Evolutionary conservation across 92 coral and sea anemone species (phyloP).

Genomic region (Chrysogorgia sp.): DNA sequence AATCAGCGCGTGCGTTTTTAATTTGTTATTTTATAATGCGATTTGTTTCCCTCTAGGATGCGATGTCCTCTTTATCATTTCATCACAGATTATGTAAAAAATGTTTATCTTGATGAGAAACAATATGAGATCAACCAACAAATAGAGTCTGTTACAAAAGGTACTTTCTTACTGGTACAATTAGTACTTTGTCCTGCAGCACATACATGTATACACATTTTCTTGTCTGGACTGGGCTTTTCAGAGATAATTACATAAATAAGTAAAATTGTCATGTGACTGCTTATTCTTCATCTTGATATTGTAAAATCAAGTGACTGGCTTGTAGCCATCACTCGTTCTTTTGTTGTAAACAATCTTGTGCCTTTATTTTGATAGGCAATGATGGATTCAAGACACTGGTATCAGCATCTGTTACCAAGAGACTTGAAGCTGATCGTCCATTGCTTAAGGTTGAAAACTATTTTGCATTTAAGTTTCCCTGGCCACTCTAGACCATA

Average conservation of each 20-base stretch:
- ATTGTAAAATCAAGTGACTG: not conserved
- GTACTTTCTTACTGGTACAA: not conserved
- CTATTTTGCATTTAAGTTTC: not conserved
- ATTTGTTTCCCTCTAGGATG: conserved; percentile 62
- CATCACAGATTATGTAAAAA: conserved; percentile 93
- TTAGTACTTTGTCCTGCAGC: no score
- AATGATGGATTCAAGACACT: conserved; percentile 83
- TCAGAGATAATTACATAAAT: no score
- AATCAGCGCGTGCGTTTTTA: no score
- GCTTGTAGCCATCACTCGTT: no score
- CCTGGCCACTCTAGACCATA: no score
- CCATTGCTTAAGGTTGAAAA: conserved; percentile 81
- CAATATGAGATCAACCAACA: conserved; percentile 87
- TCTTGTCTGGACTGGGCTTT: no score
- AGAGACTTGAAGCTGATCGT: conserved; percentile 82
- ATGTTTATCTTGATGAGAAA: conserved; percentile 88
- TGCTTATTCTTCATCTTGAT: no score
- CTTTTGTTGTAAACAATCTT: no score
- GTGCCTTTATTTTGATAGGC: conserved; percentile 47
- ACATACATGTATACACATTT: not conserved
- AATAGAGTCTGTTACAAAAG: conserved; percentile 78
- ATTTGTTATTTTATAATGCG: not conserved
- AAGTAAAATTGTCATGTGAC: no score
- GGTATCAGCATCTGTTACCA: conserved; percentile 76
- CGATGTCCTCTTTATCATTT: conserved; percentile 91